Evolutionary conservation across 2,113 vertebrate species (phyloP), one percentile per base, ranked within the genome.

Genomic region (Scomber japonicus): DNA sequence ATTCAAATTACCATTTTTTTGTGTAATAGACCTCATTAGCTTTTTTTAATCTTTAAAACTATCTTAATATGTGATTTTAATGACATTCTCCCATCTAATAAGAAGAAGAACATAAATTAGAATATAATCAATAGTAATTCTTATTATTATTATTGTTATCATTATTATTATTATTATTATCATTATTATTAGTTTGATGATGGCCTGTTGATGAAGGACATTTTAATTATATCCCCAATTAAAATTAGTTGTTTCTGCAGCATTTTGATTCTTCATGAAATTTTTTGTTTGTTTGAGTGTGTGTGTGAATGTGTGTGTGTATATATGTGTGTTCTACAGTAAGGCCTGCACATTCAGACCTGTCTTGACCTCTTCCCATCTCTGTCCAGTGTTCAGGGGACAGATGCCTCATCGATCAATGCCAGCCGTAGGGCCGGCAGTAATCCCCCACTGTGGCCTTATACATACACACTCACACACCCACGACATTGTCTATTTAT

Each of bases 321-420:
- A 1, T 75, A 75, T 74, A 65, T 68, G 31, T 82, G 46, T 64
- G 1, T 64, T 80, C 89, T 92, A 94, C 94, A 94, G 93, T 93
- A 90, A 85, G 86, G 83, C 80, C 90, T 15, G 24, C 77, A 92
- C 88, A 84, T 60, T 91, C 73, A 88, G 74, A 82, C 86, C 78
- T 88, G 80, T 90, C 87, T 84, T 93, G 91, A 94, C 92, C 92
- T 91, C 84, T 86, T 89, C 75, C 79, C 84, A 87, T 92, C 82
- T 89, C 91, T 94, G 90, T 94, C 88, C 92, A 92, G 88, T 92
- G 93, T 90, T 86, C 82, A 84, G 63, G 82, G 82, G 91, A 90
- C 92, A 93, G 89, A 94, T 92, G 91, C 75, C 80, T 87, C 93
- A 93, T 95, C 93, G 75, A 94, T 96, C 95, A 95, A 88, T 93